Evolutionary conservation across 2,797 vertebrate species (phyloP), one percentile per base, ranked within the genome.

Genomic region (Australoheros facetus): DNA sequence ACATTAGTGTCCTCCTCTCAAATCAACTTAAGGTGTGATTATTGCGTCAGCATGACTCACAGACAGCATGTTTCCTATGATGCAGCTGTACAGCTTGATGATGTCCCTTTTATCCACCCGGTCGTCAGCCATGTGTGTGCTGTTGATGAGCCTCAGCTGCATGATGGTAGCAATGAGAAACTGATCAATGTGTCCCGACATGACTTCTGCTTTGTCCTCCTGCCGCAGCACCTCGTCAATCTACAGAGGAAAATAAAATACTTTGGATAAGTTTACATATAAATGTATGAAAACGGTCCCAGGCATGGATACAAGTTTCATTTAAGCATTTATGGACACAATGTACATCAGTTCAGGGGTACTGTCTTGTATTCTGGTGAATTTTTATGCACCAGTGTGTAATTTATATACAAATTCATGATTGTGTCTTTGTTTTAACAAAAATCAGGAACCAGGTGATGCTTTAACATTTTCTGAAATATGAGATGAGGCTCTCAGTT

Each of bases 181-280:
- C 83, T 99, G 98, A 83, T 99, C 98, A 2, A 99, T 99, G 90
- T 99, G 98, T 80, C 98, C 98, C 1, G 98, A 99, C 98, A 99
- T 99, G 8, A 97, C 97, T 88, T 99, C 98, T 0, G 97, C 97
- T 92, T 99, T 99, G 92, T 99, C 97, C 79, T 98, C 97, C 86
- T 99, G 98, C 66, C 97, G 96, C 87, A 99, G 90, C 70, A 99
- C 98, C 82, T 99, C 98, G 70, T 99, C 98, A 4, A 99, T 99
- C 98, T 99, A 88, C 0, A 66, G 53, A 45, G 53, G 69, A 21
- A 53, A 26, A 19, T 3, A 66, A 28, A 28, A 11, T 11, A 23
- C 23, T 48, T 19, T 39, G 42, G 42, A 30, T 34, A 34, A 1
- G 32, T 69, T 69, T 48, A 17, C 45, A 17, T 48, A 6, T 48